Conservation (phyloP, 2,888 invertebrate genomes). For the Drosophila rubida region DNA sequence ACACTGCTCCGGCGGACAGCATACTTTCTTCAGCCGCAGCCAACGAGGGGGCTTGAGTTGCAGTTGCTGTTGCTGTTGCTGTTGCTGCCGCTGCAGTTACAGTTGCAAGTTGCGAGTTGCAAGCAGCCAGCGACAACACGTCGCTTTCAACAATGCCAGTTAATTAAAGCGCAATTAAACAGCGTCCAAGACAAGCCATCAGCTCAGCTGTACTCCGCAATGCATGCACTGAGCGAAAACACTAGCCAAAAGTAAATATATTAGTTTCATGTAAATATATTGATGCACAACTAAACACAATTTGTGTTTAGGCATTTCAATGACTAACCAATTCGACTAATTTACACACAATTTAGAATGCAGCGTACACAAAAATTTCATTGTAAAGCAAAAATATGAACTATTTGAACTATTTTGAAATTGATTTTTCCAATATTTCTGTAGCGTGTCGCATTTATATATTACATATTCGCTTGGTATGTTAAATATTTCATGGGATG, state of each 20-base stretch:
- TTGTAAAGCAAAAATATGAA: too few species aligned
- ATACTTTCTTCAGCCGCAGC: constrained; percentile 59
- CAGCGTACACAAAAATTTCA: too few species aligned
- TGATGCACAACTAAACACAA: too few species aligned
- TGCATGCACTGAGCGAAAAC: constrained; percentile 30
- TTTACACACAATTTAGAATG: too few species aligned
- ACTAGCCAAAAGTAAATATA: neutral
- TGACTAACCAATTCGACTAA: too few species aligned
- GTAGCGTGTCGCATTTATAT: too few species aligned
- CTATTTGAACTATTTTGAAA: too few species aligned
- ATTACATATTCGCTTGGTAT: neutral
- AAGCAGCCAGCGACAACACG: constrained; percentile 60
- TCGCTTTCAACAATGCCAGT: constrained; percentile 72
- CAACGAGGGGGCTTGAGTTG: neutral
- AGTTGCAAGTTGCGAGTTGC: constrained; percentile 31
- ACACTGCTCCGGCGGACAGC: constrained; percentile 34
- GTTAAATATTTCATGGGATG: neutral
- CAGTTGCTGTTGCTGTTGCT: constrained; percentile 21
- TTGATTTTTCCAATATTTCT: too few species aligned
- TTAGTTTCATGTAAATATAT: too few species aligned
- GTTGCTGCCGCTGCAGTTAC: constrained; percentile 25
- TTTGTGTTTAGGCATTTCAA: too few species aligned
- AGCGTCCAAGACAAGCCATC: constrained; percentile 36
- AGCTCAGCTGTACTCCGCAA: constrained; percentile 22
- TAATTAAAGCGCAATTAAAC: constrained; percentile 77